Evolutionary conservation across 1,140 invertebrate genomes (phyloP), one percentile per base, ranked within the genome.

Genomic region (Drosophila tropicalis): DNA sequence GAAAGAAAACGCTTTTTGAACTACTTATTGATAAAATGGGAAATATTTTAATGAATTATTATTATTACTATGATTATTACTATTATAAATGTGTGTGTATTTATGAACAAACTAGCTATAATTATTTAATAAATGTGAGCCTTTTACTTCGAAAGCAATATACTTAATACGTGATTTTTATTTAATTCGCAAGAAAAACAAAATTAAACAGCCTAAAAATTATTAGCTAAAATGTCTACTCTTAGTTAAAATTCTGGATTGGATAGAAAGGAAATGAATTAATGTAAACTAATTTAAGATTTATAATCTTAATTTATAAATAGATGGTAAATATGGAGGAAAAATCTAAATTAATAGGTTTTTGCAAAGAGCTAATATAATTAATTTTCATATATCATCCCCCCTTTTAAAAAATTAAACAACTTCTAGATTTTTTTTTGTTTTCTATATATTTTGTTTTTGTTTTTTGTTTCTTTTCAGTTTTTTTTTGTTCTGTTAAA

Each of bases 91-190:
- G 79, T 87, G 83, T 80, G 83, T 87, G 83, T 86, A 87, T 87
- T 86, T 76, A 86, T 76, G 64, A 86, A 76, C 63, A 83, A 89
- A 87, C 79, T 79, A 79, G 79, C 62, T 79, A 82, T 82, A 73
- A 79, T 86, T 82, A 70, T 70, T 67, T 64, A 87, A 83, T 86
- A 86, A 86, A 86, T 76, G 79, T 83, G 83, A 87, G 83, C 84
- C 83, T 86, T 86, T 87, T 86, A 86, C 83, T 86, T 87, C 79
- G 56, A 86, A 79, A 86, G 83, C 79, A 73, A 39, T 15, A 55
- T 36, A 36, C 10, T 36, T 36, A 0, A 12, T 3, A 36, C 2
- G 7, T 36, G 10, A 36, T 10, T 10, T 36, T 36, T 36, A 36
- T 34, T 34, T 22, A 1, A 22, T 3, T 22, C 22, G 22, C 22